Percentiles rank a stretch among this genome's conserved stretches.
Conservation (phyloP, 2,888 invertebrate species). For the Pegoplata infirma region DNA sequence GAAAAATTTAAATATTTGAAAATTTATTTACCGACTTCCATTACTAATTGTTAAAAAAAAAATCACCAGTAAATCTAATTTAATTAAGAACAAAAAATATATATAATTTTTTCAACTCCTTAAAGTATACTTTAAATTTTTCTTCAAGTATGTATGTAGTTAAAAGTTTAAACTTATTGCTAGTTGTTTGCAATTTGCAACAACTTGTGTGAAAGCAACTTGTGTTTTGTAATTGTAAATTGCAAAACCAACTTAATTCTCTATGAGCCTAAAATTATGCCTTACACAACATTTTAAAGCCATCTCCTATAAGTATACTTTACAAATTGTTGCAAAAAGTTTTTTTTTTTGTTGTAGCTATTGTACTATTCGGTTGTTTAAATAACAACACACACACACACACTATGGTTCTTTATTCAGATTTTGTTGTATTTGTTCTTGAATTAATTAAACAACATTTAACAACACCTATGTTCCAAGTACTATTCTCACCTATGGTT, state of each 20-base stretch:
- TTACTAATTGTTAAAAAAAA: too few species aligned
- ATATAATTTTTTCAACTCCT: too few species aligned
- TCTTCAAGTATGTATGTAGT: background rate
- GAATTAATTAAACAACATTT: conserved; percentile 47
- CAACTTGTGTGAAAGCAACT: conserved; percentile 2
- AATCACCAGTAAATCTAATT: too few species aligned
- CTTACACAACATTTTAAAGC: background rate
- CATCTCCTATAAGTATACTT: conserved; percentile 28
- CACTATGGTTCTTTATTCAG: background rate
- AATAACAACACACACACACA: background rate
- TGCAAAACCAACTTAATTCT: conserved; percentile 12
- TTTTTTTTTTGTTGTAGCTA: background rate
- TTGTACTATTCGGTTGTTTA: background rate
- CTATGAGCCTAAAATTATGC: background rate
- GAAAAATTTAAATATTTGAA: too few species aligned
- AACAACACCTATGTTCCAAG: conserved; percentile 18
- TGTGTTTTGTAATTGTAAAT: conserved; percentile 20
- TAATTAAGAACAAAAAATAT: too few species aligned
- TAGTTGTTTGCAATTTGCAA: background rate
- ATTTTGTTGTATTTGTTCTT: background rate
- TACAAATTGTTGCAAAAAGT: conserved; percentile 30
- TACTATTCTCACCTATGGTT: conserved; percentile 24
- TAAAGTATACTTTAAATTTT: background rate
- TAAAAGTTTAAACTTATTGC: background rate
- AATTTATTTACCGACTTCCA: too few species aligned